Base-by-base conservation (phyloP, 1,140 invertebrate genomes). In the Leptopilina clavipes region DNA sequence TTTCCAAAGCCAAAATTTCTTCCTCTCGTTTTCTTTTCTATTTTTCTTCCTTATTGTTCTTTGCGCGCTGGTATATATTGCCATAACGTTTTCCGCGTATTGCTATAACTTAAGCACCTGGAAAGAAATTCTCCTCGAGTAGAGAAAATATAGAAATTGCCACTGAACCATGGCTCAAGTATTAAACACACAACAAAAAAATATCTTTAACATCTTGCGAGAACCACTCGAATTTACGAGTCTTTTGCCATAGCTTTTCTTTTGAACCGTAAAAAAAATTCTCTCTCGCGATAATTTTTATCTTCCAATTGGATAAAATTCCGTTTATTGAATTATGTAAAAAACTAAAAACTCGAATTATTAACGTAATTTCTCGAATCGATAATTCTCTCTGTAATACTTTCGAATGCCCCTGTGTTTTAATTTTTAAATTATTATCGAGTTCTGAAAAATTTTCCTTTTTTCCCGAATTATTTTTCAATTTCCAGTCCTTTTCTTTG, bases 171-270 rank as follows among this genome's bases (percentile, higher is more conserved):
- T 76, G 40, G 73, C 0, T n/a, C 3, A 12, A 70, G 70, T 45
- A 71, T 54, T 79, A 65, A 74, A n/a, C n/a, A n/a, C n/a, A n/a
- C n/a, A 48, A 75, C 18, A 72, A 12, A 44, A 72, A 77, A 72
- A 71, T 75, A 77, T 78, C 71, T 10, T 65, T 31, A 31, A 65
- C 25, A 31, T 65, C 25, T 65, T 22, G n/a, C n/a, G n/a, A n/a
- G 59, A 31, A 65, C 59, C n/a, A 22, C 25, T 65, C 37, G 59
- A 22, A 65, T 22, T 31, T 11, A 31, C 25, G 25, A 8, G n/a
- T 31, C 56, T 18, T 31, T 65, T 65, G 31, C 12, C 37, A 1
- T 40, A 3, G 37, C 37, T 31, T n/a, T 2, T 1, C 59, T 37
- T n/a, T 31, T 31, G 19, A 0, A 65, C 59, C 25, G 22, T 22